phyloP scores from a whole-genome alignment of 1,140 invertebrate genomes.

The Leptopilina boulardi region DNA sequence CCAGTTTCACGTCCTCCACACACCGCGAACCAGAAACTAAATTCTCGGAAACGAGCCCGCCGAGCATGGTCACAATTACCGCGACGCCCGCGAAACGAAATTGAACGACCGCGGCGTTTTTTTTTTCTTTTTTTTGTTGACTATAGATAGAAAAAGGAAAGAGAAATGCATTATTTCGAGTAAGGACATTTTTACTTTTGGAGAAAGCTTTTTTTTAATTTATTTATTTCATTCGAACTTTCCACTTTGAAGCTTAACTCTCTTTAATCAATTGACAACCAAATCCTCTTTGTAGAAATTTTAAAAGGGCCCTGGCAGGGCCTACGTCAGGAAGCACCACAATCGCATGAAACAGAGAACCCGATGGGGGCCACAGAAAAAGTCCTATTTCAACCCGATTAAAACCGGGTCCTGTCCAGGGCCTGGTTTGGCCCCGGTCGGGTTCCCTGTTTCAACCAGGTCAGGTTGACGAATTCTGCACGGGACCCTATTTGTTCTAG shows the following conservation, averaged over 20 bases:
- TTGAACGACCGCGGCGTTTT: constrained; percentile 65
- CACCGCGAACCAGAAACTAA: constrained; percentile 67
- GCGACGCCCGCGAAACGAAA: constrained; percentile 51
- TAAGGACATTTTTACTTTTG: constrained; percentile 15
- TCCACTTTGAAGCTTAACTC: constrained; percentile 10
- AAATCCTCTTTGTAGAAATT: constrained; percentile 12
- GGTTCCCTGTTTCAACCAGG: too few relatives aligned
- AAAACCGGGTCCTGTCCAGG: too few relatives aligned
- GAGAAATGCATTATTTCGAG: constrained; percentile 6
- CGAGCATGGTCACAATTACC: constrained; percentile 71
- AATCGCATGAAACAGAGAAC: too few relatives aligned
- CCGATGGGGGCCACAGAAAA: too few relatives aligned
- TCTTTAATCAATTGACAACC: constrained; percentile 27
- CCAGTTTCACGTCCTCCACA: constrained; percentile 43
- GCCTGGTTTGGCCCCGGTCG: too few relatives aligned
- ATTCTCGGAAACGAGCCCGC: constrained; percentile 67
- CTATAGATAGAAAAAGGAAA: not conserved
- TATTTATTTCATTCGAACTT: constrained; percentile 21
- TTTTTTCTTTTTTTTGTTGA: constrained; percentile 33
- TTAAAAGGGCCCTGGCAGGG: too few relatives aligned
- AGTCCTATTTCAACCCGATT: too few relatives aligned
- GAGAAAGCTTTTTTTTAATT: not conserved
- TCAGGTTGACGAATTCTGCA: too few relatives aligned
- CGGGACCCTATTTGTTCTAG: too few relatives aligned
- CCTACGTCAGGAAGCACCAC: too few relatives aligned